Evolutionary conservation across 2,113 vertebrate species (phyloP), one percentile per base, ranked within the genome.

Genomic region (Calidris pugnax): DNA sequence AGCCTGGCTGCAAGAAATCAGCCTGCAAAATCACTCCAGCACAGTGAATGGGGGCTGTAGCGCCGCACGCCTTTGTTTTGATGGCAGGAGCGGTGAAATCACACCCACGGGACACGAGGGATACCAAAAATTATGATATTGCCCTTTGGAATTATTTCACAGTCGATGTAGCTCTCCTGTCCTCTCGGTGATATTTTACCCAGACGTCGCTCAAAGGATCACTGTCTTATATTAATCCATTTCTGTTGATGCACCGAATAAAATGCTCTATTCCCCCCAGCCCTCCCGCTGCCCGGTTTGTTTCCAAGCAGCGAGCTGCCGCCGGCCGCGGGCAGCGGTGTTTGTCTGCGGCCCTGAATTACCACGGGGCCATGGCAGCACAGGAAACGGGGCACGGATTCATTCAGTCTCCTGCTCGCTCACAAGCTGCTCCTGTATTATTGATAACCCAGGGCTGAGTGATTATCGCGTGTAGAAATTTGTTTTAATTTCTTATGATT

Each of bases 61-160:
- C 2, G 1, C 37, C 76, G 90, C 62, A 3, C 57, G 69, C 62
- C 78, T 94, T 76, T 91, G 89, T 95, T 95, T 91, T 50, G 94
- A 85, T 89, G 89, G 23, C 77, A 94, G 86, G 50, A 92, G 71
- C 39, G 32, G 66, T 56, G 66, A 87, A 96, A 92, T 95, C 78
- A 92, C 86, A 81, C 94, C 90, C 83, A 5, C 23, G 95, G 66
- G 96, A 93, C 87, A 92, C 89, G 45, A 75, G 64, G 37, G 55
- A 94, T 69, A 89, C 86, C 66, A 51, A 85, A 85, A 95, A 95
- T 97, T 87, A 95, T 82, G 94, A 76, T 76, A 75, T 19, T 55
- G 77, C 92, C 97, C 94, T 92, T 89, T 85, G 95, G 90, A 97
- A 85, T 93, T 68, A 68, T 91, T 96, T 95, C 94, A 90, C 69